Evolutionary conservation across 1,140 invertebrate species (phyloP).

Genomic region (Achroia grisella): DNA sequence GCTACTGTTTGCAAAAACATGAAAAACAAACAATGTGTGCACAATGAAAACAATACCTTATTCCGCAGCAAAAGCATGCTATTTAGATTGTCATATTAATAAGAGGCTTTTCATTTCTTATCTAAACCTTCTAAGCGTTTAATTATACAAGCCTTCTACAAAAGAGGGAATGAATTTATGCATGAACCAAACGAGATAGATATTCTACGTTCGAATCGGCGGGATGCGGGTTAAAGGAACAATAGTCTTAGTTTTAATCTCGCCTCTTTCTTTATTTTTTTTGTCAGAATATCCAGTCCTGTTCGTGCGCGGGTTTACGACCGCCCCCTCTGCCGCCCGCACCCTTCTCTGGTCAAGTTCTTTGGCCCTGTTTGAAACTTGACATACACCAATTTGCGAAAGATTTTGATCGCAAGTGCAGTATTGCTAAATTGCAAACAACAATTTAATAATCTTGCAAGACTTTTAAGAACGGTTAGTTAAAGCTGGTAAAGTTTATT

Average conservation of each 20-base stretch:
- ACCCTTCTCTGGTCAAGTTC: conserved; percentile 3
- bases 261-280: conserved; percentile 33
- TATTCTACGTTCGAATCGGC: conserved; percentile 33
- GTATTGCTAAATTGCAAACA: no score
- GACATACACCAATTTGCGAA: conserved; percentile 33
- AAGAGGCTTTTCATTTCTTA: conserved; percentile 29
- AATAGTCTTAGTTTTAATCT: conserved; percentile 65
- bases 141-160: conserved; percentile 47
- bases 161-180: conserved; percentile 62
- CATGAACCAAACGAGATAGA: conserved; percentile 51
- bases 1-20: conserved; percentile 40
- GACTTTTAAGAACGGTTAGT: no score
- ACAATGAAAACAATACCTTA: conserved; percentile 25
- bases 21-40: neutral
- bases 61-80: conserved; percentile 10
- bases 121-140: conserved; percentile 47
- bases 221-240: conserved; percentile 48
- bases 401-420: conserved; percentile 7
- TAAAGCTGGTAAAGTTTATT: no score
- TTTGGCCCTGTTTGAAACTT: conserved; percentile 2
- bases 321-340: conserved; percentile 8
- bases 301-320: conserved; percentile 38
- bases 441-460: neutral
- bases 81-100: conserved; percentile 12
- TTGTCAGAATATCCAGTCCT: conserved; percentile 41